phyloP scores from a whole-genome alignment of 2,888 invertebrate species.

The Eupithecia subumbrata region DNA sequence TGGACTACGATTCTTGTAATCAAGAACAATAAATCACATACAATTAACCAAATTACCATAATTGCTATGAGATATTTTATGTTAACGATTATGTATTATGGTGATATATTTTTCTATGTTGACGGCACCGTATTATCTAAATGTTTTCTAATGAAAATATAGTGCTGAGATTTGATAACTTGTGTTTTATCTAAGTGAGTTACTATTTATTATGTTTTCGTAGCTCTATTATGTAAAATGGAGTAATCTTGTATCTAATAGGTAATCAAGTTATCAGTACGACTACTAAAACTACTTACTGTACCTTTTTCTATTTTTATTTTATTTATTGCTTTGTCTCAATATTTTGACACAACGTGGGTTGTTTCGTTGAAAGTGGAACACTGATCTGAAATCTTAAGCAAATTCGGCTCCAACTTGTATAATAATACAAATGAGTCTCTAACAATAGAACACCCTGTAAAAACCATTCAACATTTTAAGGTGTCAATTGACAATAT shows the following conservation, averaged over 20 bases:
- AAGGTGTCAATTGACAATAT: neutral
- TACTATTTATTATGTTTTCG: slow-evolving; percentile 14
- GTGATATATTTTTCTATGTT: slow-evolving; percentile 50
- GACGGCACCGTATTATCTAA: slow-evolving; percentile 46
- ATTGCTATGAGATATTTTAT: slow-evolving; percentile 54
- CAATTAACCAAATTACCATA: slow-evolving; percentile 57
- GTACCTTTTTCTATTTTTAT: too few relatives aligned
- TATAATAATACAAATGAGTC: neutral
- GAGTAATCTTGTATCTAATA: slow-evolving; percentile 4
- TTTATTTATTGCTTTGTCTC: neutral
- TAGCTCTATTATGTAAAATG: slow-evolving; percentile 8
- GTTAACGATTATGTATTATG: slow-evolving; percentile 51
- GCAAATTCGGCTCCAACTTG: too few relatives aligned
- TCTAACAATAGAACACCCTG: too few relatives aligned
- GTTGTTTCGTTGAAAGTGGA: too few relatives aligned
- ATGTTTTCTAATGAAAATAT: slow-evolving; percentile 52
- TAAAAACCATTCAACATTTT: neutral
- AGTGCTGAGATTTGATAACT: slow-evolving; percentile 35
- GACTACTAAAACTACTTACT: neutral
- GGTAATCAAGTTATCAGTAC: slow-evolving; percentile 1
- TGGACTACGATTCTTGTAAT: slow-evolving; percentile 36
- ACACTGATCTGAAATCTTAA: too few relatives aligned
- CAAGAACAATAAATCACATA: slow-evolving; percentile 52
- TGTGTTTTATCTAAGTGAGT: slow-evolving; percentile 19
- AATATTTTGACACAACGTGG: too few relatives aligned